phyloP scores from a whole-genome alignment of 2,888 invertebrate species.

The Dryococelus australis region DNA sequence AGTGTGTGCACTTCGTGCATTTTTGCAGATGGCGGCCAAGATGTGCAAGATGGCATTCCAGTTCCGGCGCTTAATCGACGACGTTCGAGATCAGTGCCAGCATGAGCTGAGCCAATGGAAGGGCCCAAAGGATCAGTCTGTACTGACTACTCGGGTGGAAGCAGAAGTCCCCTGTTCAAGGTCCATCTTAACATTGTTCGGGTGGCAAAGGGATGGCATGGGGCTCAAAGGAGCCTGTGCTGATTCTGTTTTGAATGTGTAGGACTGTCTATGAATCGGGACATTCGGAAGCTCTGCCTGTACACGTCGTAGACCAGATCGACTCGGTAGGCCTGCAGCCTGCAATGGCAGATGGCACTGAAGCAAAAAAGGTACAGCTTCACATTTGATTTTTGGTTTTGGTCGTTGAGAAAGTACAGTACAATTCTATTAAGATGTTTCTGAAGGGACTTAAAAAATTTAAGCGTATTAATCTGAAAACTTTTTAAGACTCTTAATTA shows the following conservation, averaged over 20 bases:
- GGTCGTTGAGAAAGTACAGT: too few relatives aligned
- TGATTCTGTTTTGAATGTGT: neutral
- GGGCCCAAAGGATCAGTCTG: constrained; percentile 60
- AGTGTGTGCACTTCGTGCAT: too few relatives aligned
- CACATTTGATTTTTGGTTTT: too few relatives aligned
- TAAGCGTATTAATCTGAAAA: too few relatives aligned
- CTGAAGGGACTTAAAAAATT: too few relatives aligned
- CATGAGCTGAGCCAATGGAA: constrained; percentile 70
- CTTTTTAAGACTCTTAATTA: too few relatives aligned
- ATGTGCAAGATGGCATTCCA: constrained; percentile 73
- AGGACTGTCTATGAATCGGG: neutral
- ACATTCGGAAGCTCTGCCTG: constrained; percentile 43
- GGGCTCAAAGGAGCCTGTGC: neutral
- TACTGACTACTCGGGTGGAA: constrained; percentile 73
- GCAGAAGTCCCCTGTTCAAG: constrained; percentile 62
- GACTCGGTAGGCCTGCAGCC: constrained; percentile 66
- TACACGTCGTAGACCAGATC: constrained; percentile 58
- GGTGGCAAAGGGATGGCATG: neutral
- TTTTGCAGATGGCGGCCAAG: constrained; percentile 66
- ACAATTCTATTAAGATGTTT: too few relatives aligned
- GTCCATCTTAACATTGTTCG: constrained; percentile 36
- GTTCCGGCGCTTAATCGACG: constrained; percentile 75
- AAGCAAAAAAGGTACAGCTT: constrained; percentile 82
- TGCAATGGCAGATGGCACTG: constrained; percentile 63
- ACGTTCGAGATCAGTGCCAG: constrained; percentile 71